Base-by-base conservation (phyloP, 2,888 invertebrate genomes). In the Acanthosepion pharaonis region DNA sequence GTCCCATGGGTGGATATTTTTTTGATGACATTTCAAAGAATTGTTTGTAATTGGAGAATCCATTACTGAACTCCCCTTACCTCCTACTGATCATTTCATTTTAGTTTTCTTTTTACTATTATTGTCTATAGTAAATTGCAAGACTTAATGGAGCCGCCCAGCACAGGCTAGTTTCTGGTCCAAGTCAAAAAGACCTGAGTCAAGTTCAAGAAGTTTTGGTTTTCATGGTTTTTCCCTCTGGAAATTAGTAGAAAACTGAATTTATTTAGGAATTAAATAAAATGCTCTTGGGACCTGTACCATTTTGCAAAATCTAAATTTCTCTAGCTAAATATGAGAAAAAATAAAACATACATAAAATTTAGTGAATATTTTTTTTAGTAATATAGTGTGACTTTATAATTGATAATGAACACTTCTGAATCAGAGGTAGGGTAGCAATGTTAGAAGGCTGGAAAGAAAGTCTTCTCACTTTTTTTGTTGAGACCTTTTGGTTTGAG, bases 161-260 rank as follows among this genome's bases (percentile, higher is more conserved):
- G n/a, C 78, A 3, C 15, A n/a, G 78, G 78, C n/a, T n/a, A 78
- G n/a, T n/a, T 78, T n/a, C 23, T 78, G 78, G 78, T 78, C 11
- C 18, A 33, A 78, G 78, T 78, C n/a, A 78, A 33, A 78, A 33
- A 78, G 33, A 78, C 78, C 78, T 78, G 78, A 33, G n/a, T 33
- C n/a, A n/a, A 78, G 78, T 59, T 59, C 6, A 59, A 59, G 5
- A 59, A 59, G 78, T 78, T 78, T 11, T 78, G 18, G n/a, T 33
- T n/a, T n/a, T 78, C 78, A 78, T 78, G 78, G n/a, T n/a, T 78
- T 42, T 78, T n/a, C 78, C 78, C 78, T 78, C 78, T n/a, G n/a
- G 78, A 78, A 78, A n/a, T 78, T 78, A 78, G 78, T 15, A 11
- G n/a, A 15, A n/a, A 78, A 33, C 33, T 78, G 4, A 78, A 78